phyloP scores from a whole-genome alignment of 2,113 vertebrate species.

The Saguinus midas region DNA sequence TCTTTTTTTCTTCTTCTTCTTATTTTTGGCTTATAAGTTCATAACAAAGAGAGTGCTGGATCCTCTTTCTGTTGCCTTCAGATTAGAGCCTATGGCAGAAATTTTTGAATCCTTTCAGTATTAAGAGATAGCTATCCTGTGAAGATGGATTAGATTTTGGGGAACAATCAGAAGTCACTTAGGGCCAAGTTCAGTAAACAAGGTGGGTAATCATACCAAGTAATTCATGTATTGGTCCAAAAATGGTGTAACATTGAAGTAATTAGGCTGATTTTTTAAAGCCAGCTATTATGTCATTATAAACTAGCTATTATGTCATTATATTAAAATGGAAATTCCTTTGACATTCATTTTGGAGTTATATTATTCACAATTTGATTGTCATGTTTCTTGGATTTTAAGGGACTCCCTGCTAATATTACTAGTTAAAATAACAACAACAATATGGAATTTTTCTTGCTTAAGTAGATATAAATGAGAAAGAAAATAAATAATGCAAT shows the following conservation, averaged over 20 bases:
- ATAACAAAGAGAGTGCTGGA: constrained; percentile 28
- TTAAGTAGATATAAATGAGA: neutral
- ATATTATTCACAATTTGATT: constrained; percentile 63
- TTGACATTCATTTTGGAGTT: constrained; percentile 61
- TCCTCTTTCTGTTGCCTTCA: constrained; percentile 53
- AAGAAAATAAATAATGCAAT: constrained; percentile 53
- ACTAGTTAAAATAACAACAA: constrained; percentile 45
- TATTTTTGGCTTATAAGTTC: constrained; percentile 59
- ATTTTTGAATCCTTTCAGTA: constrained; percentile 62
- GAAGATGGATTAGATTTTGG: constrained; percentile 68
- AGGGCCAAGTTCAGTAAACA: constrained; percentile 59
- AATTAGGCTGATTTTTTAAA: constrained; percentile 50
- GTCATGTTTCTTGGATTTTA: constrained; percentile 28
- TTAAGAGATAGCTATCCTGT: constrained; percentile 61
- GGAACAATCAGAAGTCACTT: constrained; percentile 69
- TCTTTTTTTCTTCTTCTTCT: neutral
- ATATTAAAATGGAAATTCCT: constrained; percentile 58
- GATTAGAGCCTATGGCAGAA: constrained; percentile 47
- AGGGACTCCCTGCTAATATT: neutral
- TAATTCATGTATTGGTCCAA: constrained; percentile 48
- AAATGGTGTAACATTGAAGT: constrained; percentile 46
- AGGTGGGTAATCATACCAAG: constrained; percentile 53
- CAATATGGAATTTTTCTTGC: neutral
- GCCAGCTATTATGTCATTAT: constrained; percentile 53
- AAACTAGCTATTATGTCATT: constrained; percentile 60